Conservation (phyloP, 2,888 invertebrate genomes). For the Noctua comes region DNA sequence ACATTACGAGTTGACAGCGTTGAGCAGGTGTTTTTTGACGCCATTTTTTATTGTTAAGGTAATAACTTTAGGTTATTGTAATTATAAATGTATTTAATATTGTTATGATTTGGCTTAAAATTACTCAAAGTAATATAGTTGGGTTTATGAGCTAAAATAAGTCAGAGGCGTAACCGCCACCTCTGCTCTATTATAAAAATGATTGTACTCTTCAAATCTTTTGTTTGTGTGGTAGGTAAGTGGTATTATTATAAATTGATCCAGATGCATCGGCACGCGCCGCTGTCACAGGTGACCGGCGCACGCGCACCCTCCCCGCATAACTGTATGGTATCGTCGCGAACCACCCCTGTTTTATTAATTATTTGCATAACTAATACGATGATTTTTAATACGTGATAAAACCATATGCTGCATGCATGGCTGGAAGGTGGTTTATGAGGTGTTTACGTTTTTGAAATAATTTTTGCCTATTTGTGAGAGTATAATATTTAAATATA, state of each 20-base stretch:
- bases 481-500: background rate
- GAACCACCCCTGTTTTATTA: conserved; percentile 74
- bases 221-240: conserved; percentile 2
- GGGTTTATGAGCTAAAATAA: too few species aligned
- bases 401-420: conserved; percentile 71
- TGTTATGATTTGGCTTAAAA: too few species aligned
- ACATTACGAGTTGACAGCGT: too few species aligned
- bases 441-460: conserved; percentile 17
- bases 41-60: too few species aligned
- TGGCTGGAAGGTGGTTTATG: conserved; percentile 67
- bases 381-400: conserved; percentile 83
- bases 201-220: conserved; percentile 3
- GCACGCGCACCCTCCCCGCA: conserved; percentile 63
- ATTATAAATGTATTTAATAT: too few species aligned
- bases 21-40: too few species aligned
- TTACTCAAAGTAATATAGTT: background rate
- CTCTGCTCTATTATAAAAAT: background rate
- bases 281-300: conserved; percentile 69
- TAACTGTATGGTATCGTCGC: conserved; percentile 68
- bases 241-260: conserved; percentile 10
- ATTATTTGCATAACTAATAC: conserved; percentile 87
- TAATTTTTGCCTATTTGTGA: background rate
- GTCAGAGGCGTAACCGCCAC: background rate
- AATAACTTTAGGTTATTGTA: too few species aligned
- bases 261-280: conserved; percentile 69